Percentiles rank a stretch among this genome's conserved stretches.
Evolutionary conservation across 2,113 vertebrate species (phyloP).

Genomic region (Butorides virescens): DNA sequence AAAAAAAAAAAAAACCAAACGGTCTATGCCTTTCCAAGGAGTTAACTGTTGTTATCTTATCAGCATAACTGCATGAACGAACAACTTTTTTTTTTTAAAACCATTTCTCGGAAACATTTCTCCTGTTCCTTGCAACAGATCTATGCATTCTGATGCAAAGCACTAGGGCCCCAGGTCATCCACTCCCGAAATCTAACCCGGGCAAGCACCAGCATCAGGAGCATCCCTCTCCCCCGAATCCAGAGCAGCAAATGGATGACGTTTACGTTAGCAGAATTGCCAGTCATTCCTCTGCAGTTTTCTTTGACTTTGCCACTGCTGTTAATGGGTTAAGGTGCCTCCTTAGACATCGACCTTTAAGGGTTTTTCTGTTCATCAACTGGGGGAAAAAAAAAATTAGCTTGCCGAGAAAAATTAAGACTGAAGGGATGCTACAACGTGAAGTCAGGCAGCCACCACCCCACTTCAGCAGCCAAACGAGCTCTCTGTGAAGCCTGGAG

Average conservation of each 20-base stretch:
- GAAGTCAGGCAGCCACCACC: not conserved
- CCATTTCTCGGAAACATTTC: not conserved
- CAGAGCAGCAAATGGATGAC: not conserved
- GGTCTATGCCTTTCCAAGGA: not conserved
- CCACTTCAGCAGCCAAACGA: fast-evolving
- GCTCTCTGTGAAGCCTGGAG: not conserved
- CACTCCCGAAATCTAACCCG: not conserved
- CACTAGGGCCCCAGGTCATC: not conserved
- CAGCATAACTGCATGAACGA: not conserved
- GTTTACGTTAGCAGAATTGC: not conserved
- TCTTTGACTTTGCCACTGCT: not conserved
- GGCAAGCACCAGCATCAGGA: not conserved
- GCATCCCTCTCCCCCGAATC: not conserved
- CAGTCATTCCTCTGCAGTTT: not conserved
- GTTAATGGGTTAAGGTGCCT: not conserved
- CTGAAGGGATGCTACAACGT: not conserved
- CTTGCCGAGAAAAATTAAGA: not conserved
- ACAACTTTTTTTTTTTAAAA: not conserved
- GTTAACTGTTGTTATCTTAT: not conserved
- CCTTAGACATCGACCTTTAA: not conserved
- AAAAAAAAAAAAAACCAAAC: not conserved
- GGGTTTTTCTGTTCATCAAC: not conserved
- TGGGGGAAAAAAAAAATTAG: not conserved
- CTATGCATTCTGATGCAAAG: not conserved
- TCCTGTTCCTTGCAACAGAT: not conserved